Base-by-base conservation (phyloP, 2,888 invertebrate species). In the Agrochola lychnidis region DNA sequence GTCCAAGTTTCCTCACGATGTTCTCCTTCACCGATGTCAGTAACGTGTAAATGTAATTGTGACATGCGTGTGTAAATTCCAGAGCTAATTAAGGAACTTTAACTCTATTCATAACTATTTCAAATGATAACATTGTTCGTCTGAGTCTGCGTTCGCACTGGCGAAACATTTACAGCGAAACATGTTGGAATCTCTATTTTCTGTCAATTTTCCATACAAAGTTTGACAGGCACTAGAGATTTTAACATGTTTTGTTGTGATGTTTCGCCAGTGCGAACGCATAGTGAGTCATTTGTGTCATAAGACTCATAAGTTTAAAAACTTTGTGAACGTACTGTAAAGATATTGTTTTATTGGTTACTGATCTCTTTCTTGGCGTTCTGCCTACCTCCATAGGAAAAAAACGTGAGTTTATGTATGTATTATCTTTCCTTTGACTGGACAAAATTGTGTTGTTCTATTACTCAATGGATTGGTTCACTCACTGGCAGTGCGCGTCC, bases 401-500 rank as follows among this genome's bases (percentile, higher is more conserved):
- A 53, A 22, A 22, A 2, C 22, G 19, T 53, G 53, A 53, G 53
- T 22, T 6, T 53, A 53, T 22, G 42, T 42, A 42, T 48, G 53
- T 22, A 53, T 56, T 12, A 56, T 56, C n/a, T 56, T n/a, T 56
- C 10, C n/a, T 57, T 25, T 57, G 6, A 25, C 1, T 14, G 14
- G 16, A 57, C 25, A 59, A 30, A 30, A 16, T 7, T 57, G 53
- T 53, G 22, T 56, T 30, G n/a, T 7, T 69, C 4, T 14, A 25
- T 66, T 14, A 66, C 2, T 45, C 12, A 57, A 70, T 56, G 1
- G 16, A 5, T 25, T 19, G 3, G n/a, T 51, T 85, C 16, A 90
- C 94, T 93, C 73, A 96, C 96, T 87, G 86, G 90, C 96, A 96
- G 85, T 94, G 95, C 0, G 94, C 93, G 71, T 96, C 96, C 19